Evolutionary conservation across 2,797 vertebrate species (phyloP), one percentile per base, ranked within the genome.

Genomic region (Acanthornis magna): DNA sequence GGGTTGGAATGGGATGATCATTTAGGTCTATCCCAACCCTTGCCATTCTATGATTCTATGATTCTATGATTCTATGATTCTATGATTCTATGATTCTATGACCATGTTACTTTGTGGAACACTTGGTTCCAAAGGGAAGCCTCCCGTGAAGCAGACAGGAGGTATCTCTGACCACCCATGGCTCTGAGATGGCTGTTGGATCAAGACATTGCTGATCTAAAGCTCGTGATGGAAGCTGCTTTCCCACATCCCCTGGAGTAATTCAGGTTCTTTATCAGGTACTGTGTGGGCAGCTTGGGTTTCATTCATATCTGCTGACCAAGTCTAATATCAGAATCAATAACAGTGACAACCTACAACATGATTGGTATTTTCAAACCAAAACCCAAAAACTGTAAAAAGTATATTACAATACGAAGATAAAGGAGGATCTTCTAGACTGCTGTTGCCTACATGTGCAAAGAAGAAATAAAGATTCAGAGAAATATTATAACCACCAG

Each of bases 1-100:
- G 5, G n/a, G 3, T 6, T 11, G n/a, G n/a, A 29, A 47, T 0
- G 1, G 1, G 5, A 14, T n/a, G 5, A 21, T 15, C 16, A 34
- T 38, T 47, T 10, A 12, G 5, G 25, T 70, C 2, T 29, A 3
- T 61, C 26, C 30, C 14, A 48, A 7, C 9, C 16, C 25, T 8
- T 14, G 17, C 9, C 13, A 40, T 40, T 61, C 23, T 25, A 2
- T 16, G 13, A 11, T 10, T 38, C 38, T 38, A 38, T 38, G 12
- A 38, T 38, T 38, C 38, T 38, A 13, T 38, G 38, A 38, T 38
- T 38, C 38, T 38, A 38, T 38, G 38, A 38, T 38, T 38, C 38
- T 38, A 38, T 38, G 38, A 38, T 38, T 38, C 38, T 38, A 38
- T 38, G 38, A 38, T 38, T 38, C 38, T 38, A 38, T 38, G 38